Evolutionary conservation across 2,113 vertebrate species (phyloP).

Genomic region (Macaca fascicularis): DNA sequence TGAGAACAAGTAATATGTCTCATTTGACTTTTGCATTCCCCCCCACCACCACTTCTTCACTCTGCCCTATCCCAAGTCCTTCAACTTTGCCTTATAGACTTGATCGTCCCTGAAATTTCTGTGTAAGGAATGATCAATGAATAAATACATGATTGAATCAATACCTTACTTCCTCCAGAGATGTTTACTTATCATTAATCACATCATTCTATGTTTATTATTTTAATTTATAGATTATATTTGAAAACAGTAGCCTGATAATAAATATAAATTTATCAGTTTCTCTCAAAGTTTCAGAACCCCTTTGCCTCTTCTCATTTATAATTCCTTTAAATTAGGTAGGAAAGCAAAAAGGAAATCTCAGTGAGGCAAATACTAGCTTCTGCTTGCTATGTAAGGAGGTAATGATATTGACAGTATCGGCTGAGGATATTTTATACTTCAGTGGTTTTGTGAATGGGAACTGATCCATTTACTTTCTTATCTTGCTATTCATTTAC

Average conservation of each 20-base stretch:
- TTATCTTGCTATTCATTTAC: not conserved
- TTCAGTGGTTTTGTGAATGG: not conserved
- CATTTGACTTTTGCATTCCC: not conserved
- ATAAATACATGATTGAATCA: not conserved
- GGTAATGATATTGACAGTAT: not conserved
- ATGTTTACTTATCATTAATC: not conserved
- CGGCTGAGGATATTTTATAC: not conserved
- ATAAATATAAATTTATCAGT: not conserved
- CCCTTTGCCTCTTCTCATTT: not conserved
- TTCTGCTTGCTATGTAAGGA: not conserved
- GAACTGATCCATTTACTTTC: not conserved
- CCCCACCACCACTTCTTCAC: not conserved
- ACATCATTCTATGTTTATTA: not conserved
- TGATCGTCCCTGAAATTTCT: not conserved
- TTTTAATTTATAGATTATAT: not conserved
- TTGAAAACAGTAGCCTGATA: not conserved
- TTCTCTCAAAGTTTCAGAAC: not conserved
- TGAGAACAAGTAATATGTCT: too few species aligned
- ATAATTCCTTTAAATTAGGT: not conserved
- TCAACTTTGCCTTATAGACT: not conserved
- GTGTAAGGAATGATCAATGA: not conserved
- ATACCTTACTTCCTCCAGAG: slow-evolving; percentile 1
- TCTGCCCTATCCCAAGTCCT: not conserved
- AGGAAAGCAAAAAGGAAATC: not conserved
- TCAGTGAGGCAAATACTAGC: not conserved